phyloP scores from a whole-genome alignment of 2,797 vertebrate genomes.

The Danio kyathit region DNA sequence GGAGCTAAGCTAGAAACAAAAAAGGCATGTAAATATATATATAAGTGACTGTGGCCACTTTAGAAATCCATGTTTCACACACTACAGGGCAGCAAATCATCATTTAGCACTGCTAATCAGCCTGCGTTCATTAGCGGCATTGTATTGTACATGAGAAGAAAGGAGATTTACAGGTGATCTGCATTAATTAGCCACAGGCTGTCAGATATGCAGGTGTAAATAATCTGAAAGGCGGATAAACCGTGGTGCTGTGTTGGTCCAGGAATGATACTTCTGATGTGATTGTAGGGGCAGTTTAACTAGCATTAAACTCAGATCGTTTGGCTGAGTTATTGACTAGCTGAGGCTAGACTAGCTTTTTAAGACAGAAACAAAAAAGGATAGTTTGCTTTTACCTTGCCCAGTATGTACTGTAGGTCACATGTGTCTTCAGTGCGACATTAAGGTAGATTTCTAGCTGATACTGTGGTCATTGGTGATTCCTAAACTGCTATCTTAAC shows the following conservation, averaged over 20 bases:
- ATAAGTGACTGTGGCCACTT: neutral
- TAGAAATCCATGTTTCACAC: slow-evolving; percentile 14
- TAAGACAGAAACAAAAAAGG: too few species aligned
- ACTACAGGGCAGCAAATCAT: neutral
- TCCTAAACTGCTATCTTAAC: too few species aligned
- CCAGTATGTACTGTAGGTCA: too few species aligned
- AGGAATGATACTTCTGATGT: neutral
- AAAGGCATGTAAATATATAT: neutral
- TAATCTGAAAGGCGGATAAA: neutral
- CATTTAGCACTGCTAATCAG: neutral
- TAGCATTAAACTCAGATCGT: too few species aligned
- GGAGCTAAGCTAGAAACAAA: neutral
- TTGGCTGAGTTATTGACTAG: too few species aligned
- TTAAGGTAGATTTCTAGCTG: too few species aligned
- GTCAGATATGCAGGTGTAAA: neutral
- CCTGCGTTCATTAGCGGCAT: neutral
- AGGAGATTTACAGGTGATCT: slow-evolving; percentile 9
- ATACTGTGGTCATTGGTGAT: too few species aligned
- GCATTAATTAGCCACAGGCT: slow-evolving; percentile 1
- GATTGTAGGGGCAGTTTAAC: neutral
- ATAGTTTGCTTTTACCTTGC: too few species aligned
- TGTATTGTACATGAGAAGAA: slow-evolving; percentile 17
- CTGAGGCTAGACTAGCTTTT: too few species aligned
- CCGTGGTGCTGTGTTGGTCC: neutral
- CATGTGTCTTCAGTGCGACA: too few species aligned